These are phyloP conservation scores for Sminthurides bifidus DNA, from an alignment of 1,140 invertebrate genomes.

Conservation along the genomic window DNA sequence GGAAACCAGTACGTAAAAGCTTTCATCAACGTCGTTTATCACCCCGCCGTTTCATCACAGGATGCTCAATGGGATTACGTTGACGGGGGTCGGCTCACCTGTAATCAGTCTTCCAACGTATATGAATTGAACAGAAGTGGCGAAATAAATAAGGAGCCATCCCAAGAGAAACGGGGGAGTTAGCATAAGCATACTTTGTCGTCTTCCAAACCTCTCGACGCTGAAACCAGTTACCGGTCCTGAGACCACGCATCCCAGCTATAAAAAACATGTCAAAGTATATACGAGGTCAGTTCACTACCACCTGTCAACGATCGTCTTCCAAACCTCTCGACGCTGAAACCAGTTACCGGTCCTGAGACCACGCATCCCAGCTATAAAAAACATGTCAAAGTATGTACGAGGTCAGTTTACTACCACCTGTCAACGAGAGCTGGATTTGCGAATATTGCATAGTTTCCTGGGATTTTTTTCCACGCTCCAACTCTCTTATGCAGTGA, in stretches of 20 bases:
- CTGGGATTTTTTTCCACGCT: too few relatives aligned
- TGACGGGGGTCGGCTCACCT: not conserved
- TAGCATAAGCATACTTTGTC: slow-evolving; percentile 4
- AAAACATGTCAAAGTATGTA: not conserved
- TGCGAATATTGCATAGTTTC: too few relatives aligned
- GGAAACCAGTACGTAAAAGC: not conserved
- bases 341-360: slow-evolving; percentile 19
- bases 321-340: not conserved
- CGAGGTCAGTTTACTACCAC: not conserved
- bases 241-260: slow-evolving; percentile 17
- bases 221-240: slow-evolving; percentile 20
- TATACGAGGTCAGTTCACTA: not conserved
- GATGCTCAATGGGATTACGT: not conserved
- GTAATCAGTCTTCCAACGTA: slow-evolving; percentile 9
- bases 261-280: not conserved
- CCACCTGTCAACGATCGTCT: not conserved
- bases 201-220: slow-evolving; percentile 19
- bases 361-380: slow-evolving; percentile 17
- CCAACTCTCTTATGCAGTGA: too few relatives aligned
- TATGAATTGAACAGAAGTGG: slow-evolving; percentile 4
- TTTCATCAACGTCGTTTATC: not conserved
- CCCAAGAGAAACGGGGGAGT: slow-evolving; percentile 13
- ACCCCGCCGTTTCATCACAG: not conserved
- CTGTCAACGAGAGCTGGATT: not conserved
- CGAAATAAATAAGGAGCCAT: slow-evolving; percentile 11